Conservation (phyloP, 2,797 vertebrate genomes). For the Typhlichthys subterraneus region DNA sequence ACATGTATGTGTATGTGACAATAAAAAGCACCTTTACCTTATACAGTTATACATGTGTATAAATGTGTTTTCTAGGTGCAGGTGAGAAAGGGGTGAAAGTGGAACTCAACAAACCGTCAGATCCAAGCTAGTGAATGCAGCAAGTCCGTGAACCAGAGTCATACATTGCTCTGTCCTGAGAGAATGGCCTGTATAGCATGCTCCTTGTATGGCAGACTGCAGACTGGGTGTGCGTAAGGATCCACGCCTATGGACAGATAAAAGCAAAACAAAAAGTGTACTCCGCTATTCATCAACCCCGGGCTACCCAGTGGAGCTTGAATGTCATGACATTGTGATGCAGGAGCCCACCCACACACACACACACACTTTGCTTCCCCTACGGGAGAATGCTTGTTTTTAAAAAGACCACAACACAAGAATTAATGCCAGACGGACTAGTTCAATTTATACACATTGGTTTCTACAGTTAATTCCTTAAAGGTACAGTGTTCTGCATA, state of each 20-base stretch:
- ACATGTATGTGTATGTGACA: too few species aligned
- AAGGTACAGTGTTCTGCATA: conserved; percentile 77
- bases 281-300: conserved; percentile 65
- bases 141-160: conserved; percentile 55
- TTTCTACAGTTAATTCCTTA: conserved; percentile 63
- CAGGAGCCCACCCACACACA: conserved; percentile 70
- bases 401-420: conserved; percentile 55
- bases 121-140: conserved; percentile 82
- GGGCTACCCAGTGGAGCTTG: conserved; percentile 74
- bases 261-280: conserved; percentile 25
- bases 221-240: conserved; percentile 30
- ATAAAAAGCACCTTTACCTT: too few species aligned
- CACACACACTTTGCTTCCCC: conserved; percentile 29
- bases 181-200: conserved; percentile 65
- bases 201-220: conserved; percentile 8
- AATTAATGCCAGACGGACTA: conserved; percentile 47
- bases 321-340: conserved; percentile 81
- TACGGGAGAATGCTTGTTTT: conserved; percentile 69
- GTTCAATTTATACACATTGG: conserved; percentile 39
- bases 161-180: conserved; percentile 80
- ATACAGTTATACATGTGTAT: too few species aligned
- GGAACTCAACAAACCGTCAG: conserved; percentile 89
- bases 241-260: conserved; percentile 21
- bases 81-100: conserved; percentile 94
- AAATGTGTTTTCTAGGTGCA: conserved; percentile 53